These are phyloP conservation scores for Elymnias hypermnestra DNA, from an alignment of 1,140 invertebrate species.

Conservation along the genomic window DNA sequence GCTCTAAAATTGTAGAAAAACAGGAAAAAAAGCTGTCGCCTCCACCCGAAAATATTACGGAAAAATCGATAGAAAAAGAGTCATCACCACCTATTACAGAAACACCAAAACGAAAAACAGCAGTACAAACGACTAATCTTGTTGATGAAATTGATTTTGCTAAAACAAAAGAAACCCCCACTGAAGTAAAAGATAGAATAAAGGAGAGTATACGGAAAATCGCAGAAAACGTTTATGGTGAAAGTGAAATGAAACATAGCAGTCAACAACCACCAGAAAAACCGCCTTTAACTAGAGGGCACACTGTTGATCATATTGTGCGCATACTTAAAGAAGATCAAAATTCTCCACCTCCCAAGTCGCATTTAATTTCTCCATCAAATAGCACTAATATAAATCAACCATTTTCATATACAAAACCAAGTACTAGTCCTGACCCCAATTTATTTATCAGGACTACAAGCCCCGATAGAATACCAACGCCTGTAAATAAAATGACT, in stretches of 20 bases:
- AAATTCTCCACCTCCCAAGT: slow-evolving; percentile 80
- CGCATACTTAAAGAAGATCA: slow-evolving; percentile 80
- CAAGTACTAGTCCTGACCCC: slow-evolving; percentile 74
- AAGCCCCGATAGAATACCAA: slow-evolving; percentile 62
- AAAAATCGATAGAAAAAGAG: slow-evolving; percentile 55
- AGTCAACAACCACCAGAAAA: slow-evolving; percentile 81
- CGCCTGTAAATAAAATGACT: slow-evolving; percentile 66
- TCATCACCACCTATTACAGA: slow-evolving; percentile 50
- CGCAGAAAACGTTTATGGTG: slow-evolving; percentile 75
- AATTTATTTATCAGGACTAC: slow-evolving; percentile 66
- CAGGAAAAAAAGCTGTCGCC: slow-evolving; percentile 52
- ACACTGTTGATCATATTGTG: slow-evolving; percentile 80
- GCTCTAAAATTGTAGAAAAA: slow-evolving; percentile 55
- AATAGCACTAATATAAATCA: slow-evolving; percentile 83
- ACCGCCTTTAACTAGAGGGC: slow-evolving; percentile 79
- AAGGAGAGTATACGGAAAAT: slow-evolving; percentile 67
- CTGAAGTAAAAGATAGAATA: slow-evolving; percentile 63
- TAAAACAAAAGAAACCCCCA: slow-evolving; percentile 40
- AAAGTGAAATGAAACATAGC: slow-evolving; percentile 80
- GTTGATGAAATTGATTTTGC: slow-evolving; percentile 60
- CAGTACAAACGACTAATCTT: slow-evolving; percentile 54
- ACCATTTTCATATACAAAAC: slow-evolving; percentile 85
- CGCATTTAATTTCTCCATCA: slow-evolving; percentile 78
- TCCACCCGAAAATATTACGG: slow-evolving; percentile 48
- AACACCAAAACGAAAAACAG: slow-evolving; percentile 64